These are phyloP conservation scores for Triops longicaudatus DNA, from an alignment of 1,140 invertebrate species.

Conservation along the genomic window DNA sequence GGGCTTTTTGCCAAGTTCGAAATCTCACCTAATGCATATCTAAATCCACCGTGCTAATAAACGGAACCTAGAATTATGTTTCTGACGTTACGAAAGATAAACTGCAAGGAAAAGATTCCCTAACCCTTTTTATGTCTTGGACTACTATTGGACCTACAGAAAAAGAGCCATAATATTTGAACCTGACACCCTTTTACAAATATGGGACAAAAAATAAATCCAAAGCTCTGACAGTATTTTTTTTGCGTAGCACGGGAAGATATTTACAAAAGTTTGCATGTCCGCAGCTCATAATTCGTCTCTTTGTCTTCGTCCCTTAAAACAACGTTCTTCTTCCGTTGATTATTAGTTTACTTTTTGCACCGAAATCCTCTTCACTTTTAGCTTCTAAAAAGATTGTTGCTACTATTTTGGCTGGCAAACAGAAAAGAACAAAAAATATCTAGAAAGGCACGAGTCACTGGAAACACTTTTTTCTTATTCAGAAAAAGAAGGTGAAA, in stretches of 20 bases:
- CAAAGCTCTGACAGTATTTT: slow-evolving; percentile 4
- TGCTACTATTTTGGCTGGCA: not conserved
- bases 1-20: no score
- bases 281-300: not conserved
- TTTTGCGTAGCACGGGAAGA: not conserved
- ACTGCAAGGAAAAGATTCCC: not conserved
- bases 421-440: not conserved
- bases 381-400: not conserved
- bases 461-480: not conserved
- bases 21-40: not conserved
- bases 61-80: not conserved
- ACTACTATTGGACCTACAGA: not conserved
- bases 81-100: not conserved
- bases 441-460: slow-evolving; percentile 2
- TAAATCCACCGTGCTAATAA: not conserved
- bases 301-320: not conserved
- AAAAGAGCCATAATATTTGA: not conserved
- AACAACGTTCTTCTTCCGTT: not conserved
- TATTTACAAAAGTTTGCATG: not conserved
- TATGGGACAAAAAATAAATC: slow-evolving; percentile 8
- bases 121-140: slow-evolving; percentile 6
- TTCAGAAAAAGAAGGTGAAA: not conserved
- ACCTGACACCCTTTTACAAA: not conserved
- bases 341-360: not conserved
- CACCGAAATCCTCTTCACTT: not conserved